phyloP scores from a whole-genome alignment of 2,888 invertebrate species.

The Chaitophorus viminalis region DNA sequence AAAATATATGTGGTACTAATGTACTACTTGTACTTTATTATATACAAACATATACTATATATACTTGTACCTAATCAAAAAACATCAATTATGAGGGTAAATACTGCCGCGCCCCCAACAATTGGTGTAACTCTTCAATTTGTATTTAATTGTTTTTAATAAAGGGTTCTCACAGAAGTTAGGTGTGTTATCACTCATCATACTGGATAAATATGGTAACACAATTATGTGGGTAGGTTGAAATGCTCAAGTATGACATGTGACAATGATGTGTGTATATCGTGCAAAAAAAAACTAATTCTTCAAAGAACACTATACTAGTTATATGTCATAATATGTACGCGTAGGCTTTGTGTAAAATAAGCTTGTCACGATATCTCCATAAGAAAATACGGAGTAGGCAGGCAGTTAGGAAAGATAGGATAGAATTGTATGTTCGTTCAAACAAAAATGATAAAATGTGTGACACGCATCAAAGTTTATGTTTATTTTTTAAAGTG shows the following conservation, averaged over 20 bases:
- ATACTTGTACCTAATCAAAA: no score
- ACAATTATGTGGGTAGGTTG: neutral
- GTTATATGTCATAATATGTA: neutral
- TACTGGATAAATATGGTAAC: neutral
- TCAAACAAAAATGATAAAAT: neutral
- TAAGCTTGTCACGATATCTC: neutral
- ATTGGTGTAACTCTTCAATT: neutral
- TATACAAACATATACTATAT: no score
- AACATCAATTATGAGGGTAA: no score
- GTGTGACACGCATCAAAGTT: no score
- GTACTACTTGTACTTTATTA: no score
- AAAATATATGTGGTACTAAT: no score
- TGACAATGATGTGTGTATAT: neutral
- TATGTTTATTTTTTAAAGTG: no score
- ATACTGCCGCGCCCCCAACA: no score
- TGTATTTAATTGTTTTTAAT: conserved; percentile 20
- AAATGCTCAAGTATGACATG: neutral
- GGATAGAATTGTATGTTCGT: neutral
- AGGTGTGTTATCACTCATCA: neutral
- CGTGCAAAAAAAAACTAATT: neutral
- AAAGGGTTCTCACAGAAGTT: neutral
- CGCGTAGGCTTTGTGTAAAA: neutral
- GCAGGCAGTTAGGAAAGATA: neutral
- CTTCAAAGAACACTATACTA: neutral
- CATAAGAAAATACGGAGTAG: neutral